Evolutionary conservation across 2,113 vertebrate genomes (phyloP).

Genomic region (Cinclus cinclus): DNA sequence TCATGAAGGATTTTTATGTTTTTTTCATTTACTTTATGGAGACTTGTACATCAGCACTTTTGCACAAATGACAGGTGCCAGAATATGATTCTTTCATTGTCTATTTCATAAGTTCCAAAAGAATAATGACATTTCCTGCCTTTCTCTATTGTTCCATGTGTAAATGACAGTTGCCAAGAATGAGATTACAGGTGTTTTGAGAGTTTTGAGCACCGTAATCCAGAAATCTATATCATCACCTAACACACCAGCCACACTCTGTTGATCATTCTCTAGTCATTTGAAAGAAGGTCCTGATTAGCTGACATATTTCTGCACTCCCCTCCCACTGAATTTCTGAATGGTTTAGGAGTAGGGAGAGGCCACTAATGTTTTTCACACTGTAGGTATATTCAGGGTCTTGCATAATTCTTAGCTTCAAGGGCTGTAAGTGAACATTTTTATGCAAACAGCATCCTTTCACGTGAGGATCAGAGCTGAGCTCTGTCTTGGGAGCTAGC

Average conservation of each 20-base stretch:
- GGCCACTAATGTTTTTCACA: neutral
- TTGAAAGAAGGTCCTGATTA: neutral
- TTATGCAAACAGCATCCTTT: neutral
- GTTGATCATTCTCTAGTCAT: neutral
- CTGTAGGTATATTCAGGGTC: neutral
- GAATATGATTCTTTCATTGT: neutral
- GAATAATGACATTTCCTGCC: neutral
- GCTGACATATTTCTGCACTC: neutral
- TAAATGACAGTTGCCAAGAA: neutral
- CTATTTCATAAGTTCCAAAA: neutral
- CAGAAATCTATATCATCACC: neutral
- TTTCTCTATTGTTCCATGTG: neutral
- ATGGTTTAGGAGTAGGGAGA: neutral
- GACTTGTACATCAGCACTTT: neutral
- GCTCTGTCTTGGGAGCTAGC: neutral
- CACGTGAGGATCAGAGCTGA: neutral
- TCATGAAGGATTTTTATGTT: neutral
- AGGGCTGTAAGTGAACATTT: neutral
- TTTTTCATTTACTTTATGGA: neutral
- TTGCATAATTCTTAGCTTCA: neutral
- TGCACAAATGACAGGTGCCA: neutral
- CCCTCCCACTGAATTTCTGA: neutral
- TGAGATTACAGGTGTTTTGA: neutral
- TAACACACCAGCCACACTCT: neutral
- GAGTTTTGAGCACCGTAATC: neutral